phyloP scores from a whole-genome alignment of 1,140 invertebrate species.

The Onthophagus taurus region DNA sequence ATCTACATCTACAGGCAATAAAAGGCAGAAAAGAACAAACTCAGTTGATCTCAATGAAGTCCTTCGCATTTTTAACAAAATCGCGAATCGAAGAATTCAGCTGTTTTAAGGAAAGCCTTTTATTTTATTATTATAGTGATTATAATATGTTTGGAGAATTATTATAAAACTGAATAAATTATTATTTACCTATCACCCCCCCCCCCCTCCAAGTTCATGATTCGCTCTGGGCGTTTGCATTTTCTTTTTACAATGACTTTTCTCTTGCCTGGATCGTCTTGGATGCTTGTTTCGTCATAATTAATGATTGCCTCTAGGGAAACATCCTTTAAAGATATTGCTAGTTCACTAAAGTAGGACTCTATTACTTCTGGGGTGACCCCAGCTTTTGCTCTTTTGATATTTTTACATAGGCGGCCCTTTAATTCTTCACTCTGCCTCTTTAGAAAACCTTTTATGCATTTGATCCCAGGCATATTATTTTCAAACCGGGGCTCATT shows the following conservation, averaged over 20 bases:
- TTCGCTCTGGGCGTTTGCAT: conserved; percentile 12
- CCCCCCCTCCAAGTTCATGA: conserved; percentile 13
- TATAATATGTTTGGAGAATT: too few relatives aligned
- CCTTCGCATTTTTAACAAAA: too few relatives aligned
- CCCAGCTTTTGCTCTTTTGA: neutral
- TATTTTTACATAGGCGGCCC: neutral
- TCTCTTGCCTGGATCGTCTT: conserved; percentile 34
- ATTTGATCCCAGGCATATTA: conserved; percentile 1
- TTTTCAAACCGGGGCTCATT: neutral
- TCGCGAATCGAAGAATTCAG: too few relatives aligned
- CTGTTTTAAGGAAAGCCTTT: too few relatives aligned
- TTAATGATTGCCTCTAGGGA: conserved; percentile 19
- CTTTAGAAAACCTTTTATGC: neutral
- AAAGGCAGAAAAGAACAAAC: too few relatives aligned
- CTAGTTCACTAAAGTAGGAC: conserved; percentile 1
- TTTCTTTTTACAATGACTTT: conserved; percentile 29
- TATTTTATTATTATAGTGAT: too few relatives aligned
- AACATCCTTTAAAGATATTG: neutral
- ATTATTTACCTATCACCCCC: too few relatives aligned
- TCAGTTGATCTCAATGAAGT: too few relatives aligned
- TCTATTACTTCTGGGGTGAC: conserved; percentile 3
- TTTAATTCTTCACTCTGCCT: conserved; percentile 1
- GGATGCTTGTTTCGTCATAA: conserved; percentile 39
- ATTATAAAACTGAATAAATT: too few relatives aligned
- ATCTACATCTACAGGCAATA: too few relatives aligned